These are phyloP conservation scores for Rhinichthys klamathensis DNA, from an alignment of 2,113 vertebrate species.

Conservation along the genomic window DNA sequence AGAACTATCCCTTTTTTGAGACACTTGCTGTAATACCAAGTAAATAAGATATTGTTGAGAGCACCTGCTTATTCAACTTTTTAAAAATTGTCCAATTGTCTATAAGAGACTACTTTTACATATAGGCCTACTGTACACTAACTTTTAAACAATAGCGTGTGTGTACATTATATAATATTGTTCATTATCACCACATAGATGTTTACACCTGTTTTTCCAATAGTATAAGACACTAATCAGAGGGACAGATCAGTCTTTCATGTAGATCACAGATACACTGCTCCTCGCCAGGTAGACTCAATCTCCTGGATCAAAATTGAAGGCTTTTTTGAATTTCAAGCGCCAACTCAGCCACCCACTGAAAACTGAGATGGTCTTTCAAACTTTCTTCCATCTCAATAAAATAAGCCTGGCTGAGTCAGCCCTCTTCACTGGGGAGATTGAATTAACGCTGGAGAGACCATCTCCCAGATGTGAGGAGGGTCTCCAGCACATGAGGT, in stretches of 20 bases:
- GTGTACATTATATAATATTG: not conserved
- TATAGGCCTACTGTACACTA: no score
- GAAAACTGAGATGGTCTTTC: slow-evolving; percentile 24
- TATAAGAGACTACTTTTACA: no score
- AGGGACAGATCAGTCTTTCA: not conserved
- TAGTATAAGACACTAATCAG: not conserved
- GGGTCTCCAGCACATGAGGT: not conserved
- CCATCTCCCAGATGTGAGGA: slow-evolving; percentile 30
- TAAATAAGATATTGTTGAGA: not conserved
- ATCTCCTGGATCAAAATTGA: slow-evolving; percentile 7
- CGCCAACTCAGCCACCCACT: slow-evolving; percentile 1
- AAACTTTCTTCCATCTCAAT: slow-evolving; percentile 37
- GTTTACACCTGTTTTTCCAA: not conserved
- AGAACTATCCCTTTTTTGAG: not conserved
- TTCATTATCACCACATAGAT: no score
- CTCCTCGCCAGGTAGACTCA: slow-evolving; percentile 10
- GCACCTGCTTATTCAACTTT: not conserved
- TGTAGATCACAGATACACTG: not conserved
- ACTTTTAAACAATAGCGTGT: not conserved
- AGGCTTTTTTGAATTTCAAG: slow-evolving; percentile 10
- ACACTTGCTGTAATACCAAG: not conserved
- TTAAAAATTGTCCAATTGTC: not conserved
- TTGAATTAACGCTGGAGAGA: slow-evolving; percentile 40
- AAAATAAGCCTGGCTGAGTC: slow-evolving; percentile 25
- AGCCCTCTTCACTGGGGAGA: slow-evolving; percentile 33